Percentiles rank a stretch among this genome's conserved stretches.
These are phyloP conservation scores for Cossypha polioptera DNA, from an alignment of 2,797 vertebrate genomes.

Conservation along the genomic window DNA sequence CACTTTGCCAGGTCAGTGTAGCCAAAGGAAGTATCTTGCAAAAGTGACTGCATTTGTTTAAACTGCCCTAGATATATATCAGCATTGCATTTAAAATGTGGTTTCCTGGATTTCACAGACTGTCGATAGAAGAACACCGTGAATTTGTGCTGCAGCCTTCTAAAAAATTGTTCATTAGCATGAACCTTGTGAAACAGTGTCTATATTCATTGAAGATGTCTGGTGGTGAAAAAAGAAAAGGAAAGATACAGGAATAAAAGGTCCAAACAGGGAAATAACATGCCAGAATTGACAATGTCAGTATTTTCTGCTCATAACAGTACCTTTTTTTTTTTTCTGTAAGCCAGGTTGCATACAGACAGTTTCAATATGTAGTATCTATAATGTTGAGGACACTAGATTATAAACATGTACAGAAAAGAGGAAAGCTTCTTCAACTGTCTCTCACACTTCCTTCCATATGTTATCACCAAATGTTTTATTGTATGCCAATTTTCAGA, in stretches of 20 bases:
- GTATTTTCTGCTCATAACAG: neutral
- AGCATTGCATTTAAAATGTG: constrained; percentile 30
- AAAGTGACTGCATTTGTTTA: constrained; percentile 1
- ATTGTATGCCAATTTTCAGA: constrained; percentile 18
- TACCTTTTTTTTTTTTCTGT: neutral
- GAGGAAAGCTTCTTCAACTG: neutral
- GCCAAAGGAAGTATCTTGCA: constrained; percentile 1
- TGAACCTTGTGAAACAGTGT: neutral
- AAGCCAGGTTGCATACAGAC: constrained; percentile 4
- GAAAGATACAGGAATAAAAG: neutral
- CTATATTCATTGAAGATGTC: neutral
- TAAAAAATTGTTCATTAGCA: neutral
- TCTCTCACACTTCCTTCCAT: constrained; percentile 42
- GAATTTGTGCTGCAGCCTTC: neutral
- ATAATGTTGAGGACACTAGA: constrained; percentile 2
- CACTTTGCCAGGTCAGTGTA: neutral
- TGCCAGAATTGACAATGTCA: neutral
- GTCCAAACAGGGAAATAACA: neutral
- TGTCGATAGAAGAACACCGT: neutral
- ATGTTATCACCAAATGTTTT: constrained; percentile 48
- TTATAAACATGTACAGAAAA: constrained; percentile 43
- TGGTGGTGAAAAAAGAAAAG: fast-evolving
- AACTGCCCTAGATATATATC: neutral
- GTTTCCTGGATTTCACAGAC: constrained; percentile 20
- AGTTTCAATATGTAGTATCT: constrained; percentile 26